phyloP scores from a whole-genome alignment of 2,888 invertebrate genomes.

The Acronicta alni region DNA sequence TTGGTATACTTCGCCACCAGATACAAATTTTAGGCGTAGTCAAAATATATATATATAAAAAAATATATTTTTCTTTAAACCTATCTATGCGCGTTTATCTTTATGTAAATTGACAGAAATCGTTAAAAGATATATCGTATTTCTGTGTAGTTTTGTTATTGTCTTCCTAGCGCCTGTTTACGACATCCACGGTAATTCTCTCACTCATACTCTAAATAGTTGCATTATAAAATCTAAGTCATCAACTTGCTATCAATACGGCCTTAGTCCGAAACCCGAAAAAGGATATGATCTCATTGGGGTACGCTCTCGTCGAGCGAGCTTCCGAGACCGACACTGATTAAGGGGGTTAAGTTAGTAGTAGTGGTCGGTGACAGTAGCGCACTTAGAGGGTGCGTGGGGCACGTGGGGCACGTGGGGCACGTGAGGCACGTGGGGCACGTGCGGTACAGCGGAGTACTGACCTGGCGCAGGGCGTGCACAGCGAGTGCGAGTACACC shows the following conservation, averaged over 20 bases:
- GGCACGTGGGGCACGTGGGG: too few species aligned
- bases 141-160: background rate
- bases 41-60: too few species aligned
- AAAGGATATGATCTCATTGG: background rate
- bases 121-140: too few species aligned
- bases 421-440: too few species aligned
- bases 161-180: background rate
- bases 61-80: too few species aligned
- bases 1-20: background rate
- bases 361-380: background rate
- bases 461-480: slow-evolving; percentile 92
- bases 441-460: too few species aligned
- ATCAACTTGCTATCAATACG: background rate
- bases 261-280: background rate
- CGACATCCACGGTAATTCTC: background rate
- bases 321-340: background rate
- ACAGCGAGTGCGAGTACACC: slow-evolving; percentile 90
- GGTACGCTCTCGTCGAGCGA: background rate
- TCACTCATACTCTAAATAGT: too few species aligned
- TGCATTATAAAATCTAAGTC: background rate
- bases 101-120: too few species aligned
- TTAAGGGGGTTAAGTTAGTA: background rate
- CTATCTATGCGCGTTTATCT: too few species aligned
- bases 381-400: too few species aligned
- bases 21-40: too few species aligned